Percentiles rank a stretch among this genome's conserved stretches.
These are phyloP conservation scores for Apamea anceps DNA, from an alignment of 2,888 invertebrate species.

Conservation along the genomic window DNA sequence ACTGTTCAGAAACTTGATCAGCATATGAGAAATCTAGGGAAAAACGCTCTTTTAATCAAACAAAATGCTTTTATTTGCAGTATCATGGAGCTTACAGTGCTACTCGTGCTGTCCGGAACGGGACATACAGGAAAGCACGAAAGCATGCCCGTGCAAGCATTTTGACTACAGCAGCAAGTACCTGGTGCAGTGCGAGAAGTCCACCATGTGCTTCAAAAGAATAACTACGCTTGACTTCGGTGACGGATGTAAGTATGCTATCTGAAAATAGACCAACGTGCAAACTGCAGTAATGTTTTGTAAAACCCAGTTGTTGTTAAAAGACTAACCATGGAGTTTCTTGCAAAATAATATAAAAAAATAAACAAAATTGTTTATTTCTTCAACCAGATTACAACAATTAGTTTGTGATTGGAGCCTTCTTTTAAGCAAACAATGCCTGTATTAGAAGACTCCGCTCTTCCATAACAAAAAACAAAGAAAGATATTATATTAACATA, in stretches of 20 bases:
- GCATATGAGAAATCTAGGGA: neutral
- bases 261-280: neutral
- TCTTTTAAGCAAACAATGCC: too few species aligned
- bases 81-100: conserved; percentile 77
- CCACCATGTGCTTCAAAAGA: conserved; percentile 95
- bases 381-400: too few species aligned
- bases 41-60: neutral
- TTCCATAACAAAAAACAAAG: too few species aligned
- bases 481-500: too few species aligned
- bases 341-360: too few species aligned
- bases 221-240: conserved; percentile 90
- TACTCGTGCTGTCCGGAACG: conserved; percentile 77
- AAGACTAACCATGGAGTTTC: neutral
- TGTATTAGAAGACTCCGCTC: too few species aligned
- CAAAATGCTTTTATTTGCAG: conserved; percentile 71
- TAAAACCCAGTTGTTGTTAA: neutral
- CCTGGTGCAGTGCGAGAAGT: conserved; percentile 92
- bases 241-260: conserved; percentile 90
- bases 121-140: neutral
- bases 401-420: too few species aligned
- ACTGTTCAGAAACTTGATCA: neutral
- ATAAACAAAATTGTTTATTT: too few species aligned
- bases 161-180: conserved; percentile 92
- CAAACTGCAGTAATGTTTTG: neutral
- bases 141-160: conserved; percentile 90